phyloP scores from a whole-genome alignment of 2,113 vertebrate species.

The Motacilla alba region DNA sequence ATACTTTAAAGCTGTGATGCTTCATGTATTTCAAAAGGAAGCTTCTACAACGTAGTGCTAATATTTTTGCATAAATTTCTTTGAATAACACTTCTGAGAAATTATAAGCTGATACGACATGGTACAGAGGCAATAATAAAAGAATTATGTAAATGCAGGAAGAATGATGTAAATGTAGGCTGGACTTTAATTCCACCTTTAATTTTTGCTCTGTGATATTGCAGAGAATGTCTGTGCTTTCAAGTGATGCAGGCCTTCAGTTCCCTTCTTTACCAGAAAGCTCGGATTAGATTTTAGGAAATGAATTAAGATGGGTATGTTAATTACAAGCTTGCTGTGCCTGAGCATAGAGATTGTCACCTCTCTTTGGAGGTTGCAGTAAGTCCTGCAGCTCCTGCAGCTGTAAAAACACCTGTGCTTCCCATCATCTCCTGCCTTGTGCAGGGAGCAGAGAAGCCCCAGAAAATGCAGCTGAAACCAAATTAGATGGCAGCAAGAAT shows the following conservation, averaged over 20 bases:
- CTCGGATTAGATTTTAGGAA: neutral
- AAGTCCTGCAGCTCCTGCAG: neutral
- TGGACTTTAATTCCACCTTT: neutral
- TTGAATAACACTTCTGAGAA: neutral
- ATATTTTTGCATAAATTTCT: neutral
- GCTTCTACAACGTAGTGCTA: neutral
- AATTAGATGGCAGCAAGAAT: neutral
- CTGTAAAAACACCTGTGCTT: neutral
- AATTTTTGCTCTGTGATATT: neutral
- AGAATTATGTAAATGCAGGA: neutral
- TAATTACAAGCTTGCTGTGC: neutral
- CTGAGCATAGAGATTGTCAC: neutral
- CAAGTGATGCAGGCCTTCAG: neutral
- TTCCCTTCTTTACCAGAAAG: neutral
- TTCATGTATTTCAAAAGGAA: neutral
- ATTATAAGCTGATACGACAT: neutral
- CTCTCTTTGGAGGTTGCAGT: neutral
- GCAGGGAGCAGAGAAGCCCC: neutral
- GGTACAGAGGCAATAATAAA: neutral
- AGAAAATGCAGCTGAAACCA: neutral
- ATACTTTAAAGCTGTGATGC: neutral
- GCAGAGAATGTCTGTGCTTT: neutral
- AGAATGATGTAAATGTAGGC: neutral
- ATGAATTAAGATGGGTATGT: neutral
- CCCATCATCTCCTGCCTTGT: neutral